phyloP scores from a whole-genome alignment of 2,797 vertebrate genomes.

The Pseudochirops corinnae region DNA sequence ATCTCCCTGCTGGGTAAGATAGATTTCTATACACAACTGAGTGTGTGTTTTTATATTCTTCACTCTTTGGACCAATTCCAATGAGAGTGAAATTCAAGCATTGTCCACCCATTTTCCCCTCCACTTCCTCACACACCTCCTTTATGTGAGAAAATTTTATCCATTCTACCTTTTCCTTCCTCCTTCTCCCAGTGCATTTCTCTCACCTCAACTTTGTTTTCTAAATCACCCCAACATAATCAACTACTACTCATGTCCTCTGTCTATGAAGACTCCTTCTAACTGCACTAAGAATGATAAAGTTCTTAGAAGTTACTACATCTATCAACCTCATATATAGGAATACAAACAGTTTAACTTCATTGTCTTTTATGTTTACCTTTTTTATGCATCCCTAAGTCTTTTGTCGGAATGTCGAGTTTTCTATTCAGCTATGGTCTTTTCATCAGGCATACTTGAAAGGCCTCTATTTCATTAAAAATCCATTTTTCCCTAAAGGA shows the following conservation, averaged over 20 bases:
- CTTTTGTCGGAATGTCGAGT: background rate
- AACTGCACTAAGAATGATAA: background rate
- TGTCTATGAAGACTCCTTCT: background rate
- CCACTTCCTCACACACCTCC: background rate
- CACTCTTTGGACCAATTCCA: background rate
- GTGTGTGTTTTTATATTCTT: background rate
- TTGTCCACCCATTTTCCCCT: background rate
- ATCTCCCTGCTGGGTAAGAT: background rate
- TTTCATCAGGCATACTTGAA: background rate
- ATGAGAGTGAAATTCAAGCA: background rate
- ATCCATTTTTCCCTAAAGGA: background rate
- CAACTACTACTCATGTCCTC: background rate
- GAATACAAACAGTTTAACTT: background rate
- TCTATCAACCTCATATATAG: background rate
- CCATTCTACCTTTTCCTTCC: background rate
- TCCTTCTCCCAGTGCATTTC: background rate
- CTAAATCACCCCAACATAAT: background rate
- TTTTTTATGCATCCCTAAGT: background rate
- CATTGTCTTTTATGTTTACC: background rate
- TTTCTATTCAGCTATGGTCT: background rate
- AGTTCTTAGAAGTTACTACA: background rate
- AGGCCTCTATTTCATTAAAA: background rate
- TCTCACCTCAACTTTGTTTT: background rate
- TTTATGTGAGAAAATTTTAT: background rate
- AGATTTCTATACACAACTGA: background rate